A percentile compares a stretch with the other conserved stretches of the same genome.
These are phyloP conservation scores for Mormyrus iriodes DNA, from an alignment of 2,113 vertebrate species.

Conservation along the genomic window DNA sequence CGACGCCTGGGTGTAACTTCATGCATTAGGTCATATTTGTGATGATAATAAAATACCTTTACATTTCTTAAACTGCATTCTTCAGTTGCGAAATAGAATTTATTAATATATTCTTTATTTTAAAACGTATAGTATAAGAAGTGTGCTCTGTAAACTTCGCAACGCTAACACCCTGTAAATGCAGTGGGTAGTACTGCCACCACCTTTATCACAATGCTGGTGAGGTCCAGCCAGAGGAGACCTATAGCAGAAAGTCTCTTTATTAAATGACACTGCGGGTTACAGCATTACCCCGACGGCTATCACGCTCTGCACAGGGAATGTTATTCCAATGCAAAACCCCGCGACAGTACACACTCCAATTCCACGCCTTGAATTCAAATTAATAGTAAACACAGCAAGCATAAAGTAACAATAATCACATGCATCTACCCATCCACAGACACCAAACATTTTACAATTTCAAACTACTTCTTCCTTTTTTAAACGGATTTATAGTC, in stretches of 20 bases:
- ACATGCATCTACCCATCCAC: not conserved
- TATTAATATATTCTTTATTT: not conserved
- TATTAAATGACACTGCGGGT: not conserved
- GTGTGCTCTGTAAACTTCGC: not conserved
- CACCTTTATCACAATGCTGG: not conserved
- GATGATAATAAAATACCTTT: not conserved
- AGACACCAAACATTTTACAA: not conserved
- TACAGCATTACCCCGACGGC: not conserved
- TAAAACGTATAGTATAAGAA: not conserved
- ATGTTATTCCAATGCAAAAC: not conserved
- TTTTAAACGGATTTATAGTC: not conserved
- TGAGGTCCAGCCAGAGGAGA: not conserved
- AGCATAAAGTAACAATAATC: not conserved
- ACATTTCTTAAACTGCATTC: not conserved
- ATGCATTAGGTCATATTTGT: not conserved
- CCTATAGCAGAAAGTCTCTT: not conserved
- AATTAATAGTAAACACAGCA: not conserved
- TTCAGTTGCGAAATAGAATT: not conserved
- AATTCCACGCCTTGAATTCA: not conserved
- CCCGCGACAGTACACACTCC: not conserved
- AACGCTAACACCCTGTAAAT: not conserved
- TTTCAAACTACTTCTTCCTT: not conserved
- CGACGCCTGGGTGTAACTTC: not conserved
- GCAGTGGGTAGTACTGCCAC: not conserved
- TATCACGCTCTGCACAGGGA: not conserved